phyloP scores from a whole-genome alignment of 2,113 vertebrate genomes.

The Mohoua ochrocephala region DNA sequence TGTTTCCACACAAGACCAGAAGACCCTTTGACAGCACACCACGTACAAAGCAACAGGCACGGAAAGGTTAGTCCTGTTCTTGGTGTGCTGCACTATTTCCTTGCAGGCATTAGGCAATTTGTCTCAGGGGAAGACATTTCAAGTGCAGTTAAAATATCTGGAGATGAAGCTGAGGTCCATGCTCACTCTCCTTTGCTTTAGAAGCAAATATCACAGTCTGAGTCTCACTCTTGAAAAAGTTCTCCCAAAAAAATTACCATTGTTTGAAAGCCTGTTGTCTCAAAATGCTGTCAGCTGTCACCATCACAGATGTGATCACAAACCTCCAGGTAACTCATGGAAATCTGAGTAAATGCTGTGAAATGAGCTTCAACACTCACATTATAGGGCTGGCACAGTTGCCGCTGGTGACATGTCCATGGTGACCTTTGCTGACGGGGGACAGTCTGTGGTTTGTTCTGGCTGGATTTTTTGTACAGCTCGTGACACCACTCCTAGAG shows the following conservation, averaged over 20 bases:
- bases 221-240: not conserved
- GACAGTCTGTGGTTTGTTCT: not conserved
- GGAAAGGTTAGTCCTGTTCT: not conserved
- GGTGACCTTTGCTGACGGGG: not conserved
- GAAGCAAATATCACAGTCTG: not conserved
- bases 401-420: not conserved
- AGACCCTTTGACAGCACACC: not conserved
- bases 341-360: not conserved
- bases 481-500: not conserved
- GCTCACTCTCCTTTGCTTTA: not conserved
- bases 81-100: not conserved
- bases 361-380: not conserved
- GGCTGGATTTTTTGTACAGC: not conserved
- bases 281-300: not conserved
- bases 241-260: not conserved
- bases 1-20: not conserved
- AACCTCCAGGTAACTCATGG: not conserved
- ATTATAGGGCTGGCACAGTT: not conserved
- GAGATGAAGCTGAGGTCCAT: not conserved
- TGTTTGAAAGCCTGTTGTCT: not conserved
- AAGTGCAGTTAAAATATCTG: not conserved
- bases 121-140: not conserved
- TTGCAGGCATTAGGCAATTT: not conserved
- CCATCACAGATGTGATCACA: not conserved
- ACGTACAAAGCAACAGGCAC: not conserved